phyloP scores from a whole-genome alignment of 2,888 invertebrate genomes.

The Apamea crenata region DNA sequence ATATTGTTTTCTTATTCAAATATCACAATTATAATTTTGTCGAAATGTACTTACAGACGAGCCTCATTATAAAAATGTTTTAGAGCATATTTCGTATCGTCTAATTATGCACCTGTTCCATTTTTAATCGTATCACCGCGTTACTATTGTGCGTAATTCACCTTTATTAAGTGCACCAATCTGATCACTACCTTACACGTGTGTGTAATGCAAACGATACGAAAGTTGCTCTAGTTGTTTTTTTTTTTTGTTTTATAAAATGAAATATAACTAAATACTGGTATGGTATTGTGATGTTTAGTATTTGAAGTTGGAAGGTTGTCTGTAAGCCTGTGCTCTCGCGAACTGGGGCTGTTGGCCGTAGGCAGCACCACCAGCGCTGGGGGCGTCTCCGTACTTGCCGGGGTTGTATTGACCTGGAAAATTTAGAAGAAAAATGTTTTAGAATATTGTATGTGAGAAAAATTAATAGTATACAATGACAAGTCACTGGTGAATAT shows the following conservation, averaged over 20 bases:
- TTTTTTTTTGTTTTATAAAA: slow-evolving; percentile 51
- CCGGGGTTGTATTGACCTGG: slow-evolving; percentile 87
- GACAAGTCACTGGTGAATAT: too few relatives aligned
- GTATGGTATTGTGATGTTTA: slow-evolving; percentile 68
- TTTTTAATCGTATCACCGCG: slow-evolving; percentile 3
- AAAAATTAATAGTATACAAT: too few relatives aligned
- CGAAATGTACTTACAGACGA: slow-evolving; percentile 61
- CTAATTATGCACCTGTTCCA: slow-evolving; percentile 34
- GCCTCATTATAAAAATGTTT: slow-evolving; percentile 45
- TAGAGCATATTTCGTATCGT: slow-evolving; percentile 52
- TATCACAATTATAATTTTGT: slow-evolving; percentile 60
- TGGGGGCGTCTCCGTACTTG: slow-evolving; percentile 81
- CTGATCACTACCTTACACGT: slow-evolving; percentile 16
- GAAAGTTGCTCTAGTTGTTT: slow-evolving; percentile 65
- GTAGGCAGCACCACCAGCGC: slow-evolving; percentile 62
- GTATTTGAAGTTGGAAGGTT: slow-evolving; percentile 80
- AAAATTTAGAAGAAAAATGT: slow-evolving; percentile 58
- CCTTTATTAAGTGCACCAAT: slow-evolving; percentile 53
- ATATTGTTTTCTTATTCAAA: slow-evolving; percentile 44
- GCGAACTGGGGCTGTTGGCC: slow-evolving; percentile 76
- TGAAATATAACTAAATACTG: slow-evolving; percentile 61
- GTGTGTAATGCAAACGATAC: slow-evolving; percentile 44
- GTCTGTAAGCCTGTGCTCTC: slow-evolving; percentile 84
- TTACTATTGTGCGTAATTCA: slow-evolving; percentile 2
- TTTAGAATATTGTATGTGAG: too few relatives aligned